Base-by-base conservation (phyloP, 2,113 vertebrate species). In the Nothocercus nigrocapillus region DNA sequence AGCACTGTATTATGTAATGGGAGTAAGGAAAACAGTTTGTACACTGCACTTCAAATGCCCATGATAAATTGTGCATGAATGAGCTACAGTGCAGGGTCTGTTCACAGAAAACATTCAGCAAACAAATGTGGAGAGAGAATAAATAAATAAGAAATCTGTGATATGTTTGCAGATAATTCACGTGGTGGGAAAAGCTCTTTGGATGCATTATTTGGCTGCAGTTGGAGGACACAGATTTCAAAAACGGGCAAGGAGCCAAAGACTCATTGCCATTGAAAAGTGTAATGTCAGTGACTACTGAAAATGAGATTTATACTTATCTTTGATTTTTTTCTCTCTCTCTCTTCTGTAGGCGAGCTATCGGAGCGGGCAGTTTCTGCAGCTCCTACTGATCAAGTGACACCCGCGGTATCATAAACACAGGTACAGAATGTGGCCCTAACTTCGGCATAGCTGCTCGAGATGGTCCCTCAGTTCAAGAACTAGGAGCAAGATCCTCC, bases 1-100 rank as follows among this genome's bases (percentile, higher is more conserved):
- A 30, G 2, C 64, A 11, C 4, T 0, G 1, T 20, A 7, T 13
- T 5, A 1, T 16, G 21, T 51, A 12, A 17, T 4, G 25, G 30
- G 38, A 74, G 5, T 32, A 78, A 36, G 22, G 44, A 30, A 30
- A 27, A 27, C 2, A n/a, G 11, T 36, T 40, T 6, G 25, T 61
- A 59, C 40, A 2, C 21, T 2, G 12, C 40, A 42, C 54, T 91
- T 80, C 38, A 62, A 17, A 34, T 45, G 53, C 32, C 79, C 3
- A 0, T 32, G 61, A 30, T 30, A 36, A 78, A 70, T 77, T 49
- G 73, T 30, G 79, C 7, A 2, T 22, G 45, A 59, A 20, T 28
- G 51, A 67, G 40, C 40, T 47, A 9, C 63, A 40, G 79, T 53
- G 69, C 59, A 7, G 69, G 61, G 87, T 4, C 42, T 21, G 61